These are phyloP conservation scores for Hyperoodon ampullatus DNA, from an alignment of 2,113 vertebrate species.

Conservation along the genomic window DNA sequence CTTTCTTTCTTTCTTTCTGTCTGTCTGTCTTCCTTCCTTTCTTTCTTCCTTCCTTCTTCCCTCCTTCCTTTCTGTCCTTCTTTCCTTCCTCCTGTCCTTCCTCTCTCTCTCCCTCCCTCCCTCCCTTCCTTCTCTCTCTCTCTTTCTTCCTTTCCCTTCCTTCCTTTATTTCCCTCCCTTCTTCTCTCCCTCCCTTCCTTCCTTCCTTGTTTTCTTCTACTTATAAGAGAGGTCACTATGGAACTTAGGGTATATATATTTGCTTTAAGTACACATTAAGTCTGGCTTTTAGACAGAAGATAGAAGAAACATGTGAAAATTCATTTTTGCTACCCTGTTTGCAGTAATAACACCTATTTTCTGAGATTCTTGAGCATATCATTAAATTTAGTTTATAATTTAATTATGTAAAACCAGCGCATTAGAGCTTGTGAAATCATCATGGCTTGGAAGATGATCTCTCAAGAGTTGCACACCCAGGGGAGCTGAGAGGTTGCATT, in stretches of 20 bases:
- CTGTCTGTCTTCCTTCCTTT: background rate
- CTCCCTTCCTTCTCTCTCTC: too few species aligned
- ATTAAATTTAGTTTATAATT: conserved; percentile 74
- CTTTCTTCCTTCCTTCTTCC: background rate
- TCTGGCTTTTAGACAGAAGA: conserved; percentile 76
- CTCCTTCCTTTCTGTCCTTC: background rate
- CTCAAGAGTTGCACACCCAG: conserved; percentile 59
- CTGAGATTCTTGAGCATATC: conserved; percentile 75
- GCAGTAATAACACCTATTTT: conserved; percentile 71
- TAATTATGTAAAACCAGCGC: conserved; percentile 75
- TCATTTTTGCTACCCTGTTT: conserved; percentile 75
- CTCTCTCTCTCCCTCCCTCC: background rate
- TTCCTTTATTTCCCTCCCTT: background rate
- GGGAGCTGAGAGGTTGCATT: conserved; percentile 57
- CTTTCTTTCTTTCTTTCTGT: background rate
- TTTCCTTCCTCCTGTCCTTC: too few species aligned
- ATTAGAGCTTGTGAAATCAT: conserved; percentile 74
- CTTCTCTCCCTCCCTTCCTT: background rate
- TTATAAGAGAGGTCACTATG: conserved; percentile 38
- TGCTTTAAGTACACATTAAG: conserved; percentile 57
- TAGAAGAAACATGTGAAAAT: conserved; percentile 70
- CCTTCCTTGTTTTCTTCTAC: background rate
- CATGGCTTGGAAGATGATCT: conserved; percentile 71
- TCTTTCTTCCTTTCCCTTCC: background rate
- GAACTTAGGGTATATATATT: background rate